Evolutionary conservation across 1,140 invertebrate genomes (phyloP).

Genomic region (Scylla paramamosain): DNA sequence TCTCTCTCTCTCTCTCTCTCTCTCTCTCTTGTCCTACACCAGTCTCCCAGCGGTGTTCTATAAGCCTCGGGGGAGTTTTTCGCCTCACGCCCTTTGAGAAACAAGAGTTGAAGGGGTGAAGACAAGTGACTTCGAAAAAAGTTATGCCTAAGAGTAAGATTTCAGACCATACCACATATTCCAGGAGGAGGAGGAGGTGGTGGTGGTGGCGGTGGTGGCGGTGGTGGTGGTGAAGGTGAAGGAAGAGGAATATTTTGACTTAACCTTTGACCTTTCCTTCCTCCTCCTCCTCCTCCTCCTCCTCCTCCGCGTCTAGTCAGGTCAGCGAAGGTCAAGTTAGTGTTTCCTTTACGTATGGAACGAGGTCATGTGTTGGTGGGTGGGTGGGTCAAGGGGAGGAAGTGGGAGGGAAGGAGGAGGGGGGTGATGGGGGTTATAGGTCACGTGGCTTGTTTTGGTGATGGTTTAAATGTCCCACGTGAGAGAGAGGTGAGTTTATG

Average conservation of each 20-base stretch:
- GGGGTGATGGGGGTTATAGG: background rate
- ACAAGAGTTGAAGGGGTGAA: too few species aligned
- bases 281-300: slow-evolving; percentile 27
- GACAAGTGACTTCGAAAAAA: too few species aligned
- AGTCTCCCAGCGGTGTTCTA: background rate
- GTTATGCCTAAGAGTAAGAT: too few species aligned
- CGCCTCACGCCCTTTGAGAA: too few species aligned
- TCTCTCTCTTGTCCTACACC: background rate
- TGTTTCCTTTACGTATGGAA: background rate
- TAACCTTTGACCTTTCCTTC: background rate
- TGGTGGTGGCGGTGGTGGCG: background rate
- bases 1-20: slow-evolving; percentile 1
- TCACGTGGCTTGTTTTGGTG: background rate
- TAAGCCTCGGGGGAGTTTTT: too few species aligned
- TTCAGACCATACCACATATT: too few species aligned
- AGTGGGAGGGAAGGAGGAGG: too few species aligned
- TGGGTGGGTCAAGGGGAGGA: too few species aligned
- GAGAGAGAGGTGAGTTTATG: too few species aligned
- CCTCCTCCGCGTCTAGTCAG: background rate
- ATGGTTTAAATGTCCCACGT: too few species aligned
- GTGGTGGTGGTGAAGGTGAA: background rate
- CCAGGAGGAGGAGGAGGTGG: background rate
- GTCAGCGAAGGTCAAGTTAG: slow-evolving; percentile 11
- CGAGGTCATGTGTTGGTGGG: background rate
- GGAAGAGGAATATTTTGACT: background rate